Conservation (phyloP, 2,113 vertebrate species). For the Ploceus nigricollis region DNA sequence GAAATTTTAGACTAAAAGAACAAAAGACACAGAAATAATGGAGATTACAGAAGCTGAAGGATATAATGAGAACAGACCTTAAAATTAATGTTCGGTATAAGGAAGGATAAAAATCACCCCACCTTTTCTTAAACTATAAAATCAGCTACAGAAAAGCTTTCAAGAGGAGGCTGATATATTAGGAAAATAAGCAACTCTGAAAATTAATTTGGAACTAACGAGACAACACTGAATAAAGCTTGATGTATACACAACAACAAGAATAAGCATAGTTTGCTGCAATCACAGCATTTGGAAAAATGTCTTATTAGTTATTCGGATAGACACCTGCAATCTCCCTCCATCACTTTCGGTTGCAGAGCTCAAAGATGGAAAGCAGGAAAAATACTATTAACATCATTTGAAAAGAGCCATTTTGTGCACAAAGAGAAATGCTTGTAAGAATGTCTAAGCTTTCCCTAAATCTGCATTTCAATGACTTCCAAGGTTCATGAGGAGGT, state of each 20-base stretch:
- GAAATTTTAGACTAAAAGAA: not conserved
- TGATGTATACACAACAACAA: not conserved
- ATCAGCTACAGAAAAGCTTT: not conserved
- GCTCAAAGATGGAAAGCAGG: not conserved
- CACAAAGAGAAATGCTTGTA: not conserved
- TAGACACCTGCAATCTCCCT: not conserved
- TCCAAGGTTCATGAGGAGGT: conserved; percentile 45
- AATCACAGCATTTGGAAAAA: not conserved
- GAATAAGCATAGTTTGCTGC: not conserved
- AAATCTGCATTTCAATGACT: conserved; percentile 28
- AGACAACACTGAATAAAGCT: not conserved
- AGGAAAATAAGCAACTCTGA: not conserved
- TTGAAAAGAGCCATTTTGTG: not conserved
- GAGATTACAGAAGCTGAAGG: not conserved
- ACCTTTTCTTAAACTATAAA: not conserved
- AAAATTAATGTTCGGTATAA: not conserved
- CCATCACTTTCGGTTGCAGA: not conserved
- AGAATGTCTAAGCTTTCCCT: not conserved
- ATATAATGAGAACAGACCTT: not conserved
- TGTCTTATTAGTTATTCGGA: not conserved
- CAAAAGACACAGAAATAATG: not conserved
- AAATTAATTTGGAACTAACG: not conserved
- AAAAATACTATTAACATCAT: not conserved
- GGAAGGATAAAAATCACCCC: not conserved
- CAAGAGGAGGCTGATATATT: not conserved